phyloP scores from a whole-genome alignment of 2,888 invertebrate genomes.

The Stenodera caucasica region DNA sequence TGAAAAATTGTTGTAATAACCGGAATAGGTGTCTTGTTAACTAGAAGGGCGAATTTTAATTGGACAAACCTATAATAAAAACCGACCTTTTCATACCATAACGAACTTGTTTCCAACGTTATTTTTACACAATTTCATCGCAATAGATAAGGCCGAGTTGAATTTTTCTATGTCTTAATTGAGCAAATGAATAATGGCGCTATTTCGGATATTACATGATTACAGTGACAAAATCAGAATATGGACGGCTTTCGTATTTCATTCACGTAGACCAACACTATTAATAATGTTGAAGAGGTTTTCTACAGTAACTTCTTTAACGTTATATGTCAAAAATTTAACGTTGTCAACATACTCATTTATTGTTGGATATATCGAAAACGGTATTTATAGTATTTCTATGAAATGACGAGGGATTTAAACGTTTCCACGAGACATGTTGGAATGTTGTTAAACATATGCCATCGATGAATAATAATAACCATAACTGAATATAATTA shows the following conservation, averaged over 20 bases:
- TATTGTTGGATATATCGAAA: too few species aligned
- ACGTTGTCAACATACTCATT: neutral
- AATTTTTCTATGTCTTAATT: neutral
- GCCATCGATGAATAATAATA: neutral
- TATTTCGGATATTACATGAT: conserved; percentile 4
- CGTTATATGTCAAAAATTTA: neutral
- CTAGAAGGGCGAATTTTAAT: conserved; percentile 26
- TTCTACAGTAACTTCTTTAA: neutral
- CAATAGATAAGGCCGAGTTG: too few species aligned
- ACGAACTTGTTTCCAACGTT: neutral
- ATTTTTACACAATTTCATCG: too few species aligned
- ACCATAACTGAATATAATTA: conserved; percentile 2
- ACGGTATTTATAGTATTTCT: too few species aligned
- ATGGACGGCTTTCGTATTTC: neutral
- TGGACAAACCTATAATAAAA: conserved; percentile 1
- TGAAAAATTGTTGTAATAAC: conserved; percentile 28
- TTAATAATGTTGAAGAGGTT: conserved; percentile 1
- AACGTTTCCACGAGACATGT: neutral
- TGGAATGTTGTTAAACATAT: conserved; percentile 5
- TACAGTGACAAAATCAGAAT: neutral
- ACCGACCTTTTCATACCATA: neutral
- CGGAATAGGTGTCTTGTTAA: conserved; percentile 24
- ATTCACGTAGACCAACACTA: neutral
- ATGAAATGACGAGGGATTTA: neutral
- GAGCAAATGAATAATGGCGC: neutral